Evolutionary conservation across 2,113 vertebrate species (phyloP), one percentile per base, ranked within the genome.

Genomic region (Prietella phreatophila): DNA sequence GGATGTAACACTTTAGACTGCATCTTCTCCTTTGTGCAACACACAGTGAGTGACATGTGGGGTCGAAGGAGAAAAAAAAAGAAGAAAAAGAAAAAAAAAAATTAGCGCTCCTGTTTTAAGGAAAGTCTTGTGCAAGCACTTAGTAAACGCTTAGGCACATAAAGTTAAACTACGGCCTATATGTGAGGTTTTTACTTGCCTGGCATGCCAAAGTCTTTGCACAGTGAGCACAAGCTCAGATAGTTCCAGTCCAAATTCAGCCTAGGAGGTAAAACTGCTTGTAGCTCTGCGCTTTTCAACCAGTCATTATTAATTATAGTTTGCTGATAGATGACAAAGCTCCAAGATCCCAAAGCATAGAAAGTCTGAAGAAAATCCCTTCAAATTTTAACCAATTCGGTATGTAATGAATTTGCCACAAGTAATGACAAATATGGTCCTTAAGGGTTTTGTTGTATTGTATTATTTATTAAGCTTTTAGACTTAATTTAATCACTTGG

Each of bases 401-500:
- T 90, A 88, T 91, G 84, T 73, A 69, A 73, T 15, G 5, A 27
- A 56, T 65, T 86, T 65, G 67, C n/a, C 84, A 73, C 53, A 0
- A 11, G 50, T 61, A 82, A 82, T 42, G 56, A 80, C 19, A 36
- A 79, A 63, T 3, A 25, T n/a, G 6, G 27, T 53, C 75, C 60
- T 36, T 65, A 79, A 86, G 73, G 50, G 22, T 84, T 27, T 76
- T 90, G 91, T 93, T 89, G 15, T 58, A 90, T 93, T 92, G 91
- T 90, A 47, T 47, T 47, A 47, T 47, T 47, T 47, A 47, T 47
- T 47, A 47, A 86, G 82, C 91, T 89, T 88, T 93, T 90, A 80
- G 91, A 92, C 86, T 92, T 93, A 88, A 94, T 92, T 94, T 84
- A 90, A 93, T 94, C 85, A 89, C 85, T 93, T 90, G 89, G 88